Conservation (phyloP, 2,888 invertebrate genomes). For the Agrotis ipsilon region DNA sequence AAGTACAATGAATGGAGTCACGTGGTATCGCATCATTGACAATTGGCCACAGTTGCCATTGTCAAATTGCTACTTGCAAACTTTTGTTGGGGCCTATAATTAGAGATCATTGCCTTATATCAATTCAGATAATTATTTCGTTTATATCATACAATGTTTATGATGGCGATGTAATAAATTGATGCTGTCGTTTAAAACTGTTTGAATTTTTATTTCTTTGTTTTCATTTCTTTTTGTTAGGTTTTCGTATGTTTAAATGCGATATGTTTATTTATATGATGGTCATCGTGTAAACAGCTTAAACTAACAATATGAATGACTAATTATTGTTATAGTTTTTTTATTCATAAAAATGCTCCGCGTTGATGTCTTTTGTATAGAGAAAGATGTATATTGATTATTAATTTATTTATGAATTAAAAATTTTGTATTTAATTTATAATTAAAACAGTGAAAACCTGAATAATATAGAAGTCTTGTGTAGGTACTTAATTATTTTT, state of each 20-base stretch:
- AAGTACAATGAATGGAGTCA: slow-evolving; percentile 76
- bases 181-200: slow-evolving; percentile 17
- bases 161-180: slow-evolving; percentile 26
- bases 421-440: too few species aligned
- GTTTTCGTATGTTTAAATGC: neutral
- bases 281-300: too few species aligned
- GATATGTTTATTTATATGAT: too few species aligned
- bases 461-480: too few species aligned
- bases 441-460: too few species aligned
- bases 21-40: slow-evolving; percentile 72
- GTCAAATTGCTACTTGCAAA: slow-evolving; percentile 76
- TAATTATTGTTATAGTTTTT: too few species aligned
- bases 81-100: slow-evolving; percentile 71
- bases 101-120: slow-evolving; percentile 69
- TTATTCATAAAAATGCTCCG: too few species aligned
- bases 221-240: neutral
- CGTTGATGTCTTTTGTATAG: too few species aligned
- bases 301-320: too few species aligned
- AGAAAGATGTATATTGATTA: too few species aligned
- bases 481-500: too few species aligned
- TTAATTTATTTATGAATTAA: too few species aligned
- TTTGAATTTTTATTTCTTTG: slow-evolving; percentile 12
- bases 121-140: slow-evolving; percentile 64
- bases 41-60: slow-evolving; percentile 74
- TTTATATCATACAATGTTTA: slow-evolving; percentile 58